phyloP scores from a whole-genome alignment of 1,140 invertebrate genomes.

The Diabrotica virgifera region DNA sequence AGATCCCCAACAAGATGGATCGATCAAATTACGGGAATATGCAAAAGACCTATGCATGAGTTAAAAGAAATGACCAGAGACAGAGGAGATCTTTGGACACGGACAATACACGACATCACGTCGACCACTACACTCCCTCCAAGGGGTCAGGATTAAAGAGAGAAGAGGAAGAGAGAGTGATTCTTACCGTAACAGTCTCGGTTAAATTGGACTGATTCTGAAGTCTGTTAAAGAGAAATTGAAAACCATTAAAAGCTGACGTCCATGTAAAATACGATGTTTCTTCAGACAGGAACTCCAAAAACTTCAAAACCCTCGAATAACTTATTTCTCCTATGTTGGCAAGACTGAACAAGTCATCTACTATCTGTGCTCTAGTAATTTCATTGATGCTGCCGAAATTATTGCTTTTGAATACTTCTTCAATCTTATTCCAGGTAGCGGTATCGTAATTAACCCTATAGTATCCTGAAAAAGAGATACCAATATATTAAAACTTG shows the following conservation, averaged over 20 bases:
- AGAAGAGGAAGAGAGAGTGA: too few species aligned
- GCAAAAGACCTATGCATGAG: too few species aligned
- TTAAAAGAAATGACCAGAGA: too few species aligned
- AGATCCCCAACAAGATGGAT: too few species aligned
- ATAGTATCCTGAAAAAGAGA: slow-evolving; percentile 41
- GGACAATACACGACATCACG: too few species aligned
- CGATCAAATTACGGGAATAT: too few species aligned
- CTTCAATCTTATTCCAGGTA: slow-evolving; percentile 63
- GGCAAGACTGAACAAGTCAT: slow-evolving; percentile 70
- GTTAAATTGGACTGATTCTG: slow-evolving; percentile 16
- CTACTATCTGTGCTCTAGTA: slow-evolving; percentile 76
- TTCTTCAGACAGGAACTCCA: slow-evolving; percentile 60
- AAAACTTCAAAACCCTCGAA: slow-evolving; percentile 54
- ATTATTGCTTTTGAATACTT: slow-evolving; percentile 51
- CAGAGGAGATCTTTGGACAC: too few species aligned
- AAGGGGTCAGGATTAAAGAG: too few species aligned
- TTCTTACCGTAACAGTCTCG: slow-evolving; percentile 20
- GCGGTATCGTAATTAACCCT: slow-evolving; percentile 73
- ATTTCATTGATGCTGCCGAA: slow-evolving; percentile 59
- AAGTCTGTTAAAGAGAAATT: slow-evolving; percentile 47
- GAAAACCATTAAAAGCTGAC: slow-evolving; percentile 57
- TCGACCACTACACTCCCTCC: too few species aligned
- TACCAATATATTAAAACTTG: too few species aligned
- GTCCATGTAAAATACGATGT: slow-evolving; percentile 64
- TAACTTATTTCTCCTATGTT: slow-evolving; percentile 50